These are phyloP conservation scores for Neria commutata DNA, from an alignment of 2,888 invertebrate genomes.

Conservation along the genomic window DNA sequence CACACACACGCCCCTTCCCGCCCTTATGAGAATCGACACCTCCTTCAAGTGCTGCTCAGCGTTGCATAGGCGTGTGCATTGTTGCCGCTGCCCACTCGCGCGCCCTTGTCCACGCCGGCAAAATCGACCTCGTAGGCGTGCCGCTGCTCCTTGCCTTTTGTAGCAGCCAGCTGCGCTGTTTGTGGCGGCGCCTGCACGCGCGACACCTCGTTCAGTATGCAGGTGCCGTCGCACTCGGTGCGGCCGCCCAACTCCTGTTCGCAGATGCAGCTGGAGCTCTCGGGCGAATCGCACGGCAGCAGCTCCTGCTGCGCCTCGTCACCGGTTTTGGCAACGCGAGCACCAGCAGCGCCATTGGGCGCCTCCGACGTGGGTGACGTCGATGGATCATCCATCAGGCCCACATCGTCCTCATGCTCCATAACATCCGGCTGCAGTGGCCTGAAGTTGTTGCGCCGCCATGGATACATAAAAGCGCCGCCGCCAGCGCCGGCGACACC, in stretches of 20 bases:
- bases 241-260: slow-evolving; percentile 50
- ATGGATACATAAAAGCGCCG: slow-evolving; percentile 36
- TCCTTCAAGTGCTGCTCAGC: no score
- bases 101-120: background rate
- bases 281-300: slow-evolving; percentile 33
- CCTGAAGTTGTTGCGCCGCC: slow-evolving; percentile 53
- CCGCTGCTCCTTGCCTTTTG: slow-evolving; percentile 9
- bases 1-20: no score
- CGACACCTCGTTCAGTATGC: slow-evolving; percentile 52
- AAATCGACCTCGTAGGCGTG: background rate
- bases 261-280: slow-evolving; percentile 47
- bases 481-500: slow-evolving; percentile 13
- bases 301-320: slow-evolving; percentile 1
- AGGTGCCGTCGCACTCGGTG: slow-evolving; percentile 51
- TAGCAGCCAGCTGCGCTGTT: slow-evolving; percentile 17
- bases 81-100: background rate
- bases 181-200: slow-evolving; percentile 37
- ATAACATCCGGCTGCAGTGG: slow-evolving; percentile 53
- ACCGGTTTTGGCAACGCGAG: slow-evolving; percentile 29
- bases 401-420: slow-evolving; percentile 48
- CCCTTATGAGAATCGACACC: no score
- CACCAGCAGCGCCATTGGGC: slow-evolving; percentile 24
- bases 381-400: slow-evolving; percentile 39
- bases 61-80: background rate
- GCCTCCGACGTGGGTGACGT: slow-evolving; percentile 42